Percentiles rank a stretch among this genome's conserved stretches.
These are phyloP conservation scores for Eudasyphora cyanicolor DNA, from an alignment of 2,888 invertebrate genomes.

Conservation along the genomic window DNA sequence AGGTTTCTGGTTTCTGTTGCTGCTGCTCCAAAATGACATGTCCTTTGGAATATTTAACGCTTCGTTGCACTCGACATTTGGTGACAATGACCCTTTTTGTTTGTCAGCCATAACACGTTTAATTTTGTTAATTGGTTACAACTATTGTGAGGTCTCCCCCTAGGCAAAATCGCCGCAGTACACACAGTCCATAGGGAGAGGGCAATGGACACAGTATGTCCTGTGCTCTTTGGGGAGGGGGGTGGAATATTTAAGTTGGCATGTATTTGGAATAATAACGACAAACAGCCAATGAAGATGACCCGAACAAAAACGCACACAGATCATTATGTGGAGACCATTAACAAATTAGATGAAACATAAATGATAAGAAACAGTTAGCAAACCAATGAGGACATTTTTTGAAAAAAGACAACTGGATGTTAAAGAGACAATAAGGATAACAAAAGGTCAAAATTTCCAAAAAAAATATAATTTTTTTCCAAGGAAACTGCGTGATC, in stretches of 20 bases:
- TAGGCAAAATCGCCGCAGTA: neutral
- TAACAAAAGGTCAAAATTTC: neutral
- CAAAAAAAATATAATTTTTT: neutral
- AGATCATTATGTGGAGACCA: constrained; percentile 40
- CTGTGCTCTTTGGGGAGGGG: neutral
- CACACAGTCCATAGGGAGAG: constrained; percentile 15
- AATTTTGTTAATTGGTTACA: constrained; percentile 64
- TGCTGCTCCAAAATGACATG: constrained; percentile 59
- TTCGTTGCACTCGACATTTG: constrained; percentile 58
- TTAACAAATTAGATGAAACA: constrained; percentile 55
- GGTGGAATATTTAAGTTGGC: constrained; percentile 14
- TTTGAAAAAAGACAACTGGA: neutral
- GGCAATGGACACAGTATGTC: neutral
- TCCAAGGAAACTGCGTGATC: neutral
- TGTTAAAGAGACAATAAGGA: neutral
- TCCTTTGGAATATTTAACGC: constrained; percentile 62
- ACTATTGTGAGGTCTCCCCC: constrained; percentile 49
- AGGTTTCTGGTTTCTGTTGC: constrained; percentile 38
- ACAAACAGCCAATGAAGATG: neutral
- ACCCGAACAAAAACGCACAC: neutral
- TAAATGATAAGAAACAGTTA: constrained; percentile 31
- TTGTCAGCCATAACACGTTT: constrained; percentile 62
- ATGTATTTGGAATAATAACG: constrained; percentile 12
- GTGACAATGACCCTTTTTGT: constrained; percentile 56
- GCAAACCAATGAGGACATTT: neutral